These are phyloP conservation scores for Cremastinae sp. DNA, from an alignment of 2,888 invertebrate species.

Conservation along the genomic window DNA sequence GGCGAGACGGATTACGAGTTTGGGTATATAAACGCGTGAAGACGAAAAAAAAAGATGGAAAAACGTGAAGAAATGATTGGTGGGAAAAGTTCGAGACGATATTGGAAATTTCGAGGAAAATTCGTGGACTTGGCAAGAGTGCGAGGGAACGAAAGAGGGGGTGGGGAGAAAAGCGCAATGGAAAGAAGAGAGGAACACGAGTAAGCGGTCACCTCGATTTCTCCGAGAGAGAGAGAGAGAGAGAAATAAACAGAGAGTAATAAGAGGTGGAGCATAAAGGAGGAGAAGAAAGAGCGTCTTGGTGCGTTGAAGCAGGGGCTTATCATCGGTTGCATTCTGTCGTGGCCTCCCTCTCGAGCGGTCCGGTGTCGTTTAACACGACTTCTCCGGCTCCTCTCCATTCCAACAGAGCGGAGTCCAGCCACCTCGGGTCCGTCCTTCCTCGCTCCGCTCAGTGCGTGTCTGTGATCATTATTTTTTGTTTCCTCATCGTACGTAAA, in stretches of 20 bases:
- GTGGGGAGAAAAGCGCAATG: no score
- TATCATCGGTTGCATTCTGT: conserved; percentile 58
- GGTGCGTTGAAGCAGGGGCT: conserved; percentile 41
- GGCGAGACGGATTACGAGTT: no score
- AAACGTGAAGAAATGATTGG: conserved; percentile 10
- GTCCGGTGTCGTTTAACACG: conserved; percentile 60
- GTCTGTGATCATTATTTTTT: conserved; percentile 23
- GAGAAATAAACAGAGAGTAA: not conserved
- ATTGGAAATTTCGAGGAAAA: conserved; percentile 21
- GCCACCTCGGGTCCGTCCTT: conserved; percentile 51
- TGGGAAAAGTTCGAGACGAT: conserved; percentile 5
- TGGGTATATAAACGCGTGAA: no score
- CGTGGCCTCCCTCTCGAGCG: conserved; percentile 61
- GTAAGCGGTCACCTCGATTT: not conserved
- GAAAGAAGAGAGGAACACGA: no score
- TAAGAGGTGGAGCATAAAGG: conserved; percentile 20
- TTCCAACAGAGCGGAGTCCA: conserved; percentile 60
- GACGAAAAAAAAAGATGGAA: not conserved
- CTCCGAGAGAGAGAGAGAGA: no score
- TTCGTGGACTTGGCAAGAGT: no score
- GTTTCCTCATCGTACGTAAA: not conserved
- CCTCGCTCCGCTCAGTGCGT: conserved; percentile 12
- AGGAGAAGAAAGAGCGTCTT: conserved; percentile 36
- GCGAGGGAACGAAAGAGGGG: no score
- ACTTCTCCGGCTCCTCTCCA: conserved; percentile 56